Evolutionary conservation across 2,797 vertebrate genomes (phyloP), one percentile per base, ranked within the genome.

Genomic region (Ceryle rudis): DNA sequence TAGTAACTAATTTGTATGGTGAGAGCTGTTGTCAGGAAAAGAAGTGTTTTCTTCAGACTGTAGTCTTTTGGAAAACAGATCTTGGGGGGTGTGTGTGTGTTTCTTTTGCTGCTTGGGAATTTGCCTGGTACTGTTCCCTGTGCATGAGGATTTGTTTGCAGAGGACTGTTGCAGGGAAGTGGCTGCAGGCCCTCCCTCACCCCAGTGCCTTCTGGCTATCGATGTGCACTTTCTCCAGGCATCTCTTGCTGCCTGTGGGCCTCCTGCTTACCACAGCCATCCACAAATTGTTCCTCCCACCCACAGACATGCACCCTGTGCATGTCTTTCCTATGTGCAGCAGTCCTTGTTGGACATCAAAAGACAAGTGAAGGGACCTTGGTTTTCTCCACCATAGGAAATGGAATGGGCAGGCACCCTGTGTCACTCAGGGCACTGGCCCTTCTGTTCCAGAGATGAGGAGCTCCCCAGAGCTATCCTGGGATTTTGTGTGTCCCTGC

Each of bases 101-200:
- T 51, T 58, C 33, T 60, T 41, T 78, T 70, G 44, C 35, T 79
- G 13, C 15, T 66, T 74, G 52, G 73, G 25, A 61, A 41, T 70
- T 75, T 84, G 33, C 25, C n/a, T 70, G 19, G 41, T 66, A 21
- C 37, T 5, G 6, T 47, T 77, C 25, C 54, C 49, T 49, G 33
- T 62, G 19, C 4, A 0, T 7, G 25, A 57, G 37, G 31, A 58
- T 46, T 61, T 65, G n/a, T 46, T 88, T 80, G 74, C 21, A 5
- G 39, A 46, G 54, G 33, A 62, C 19, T 0, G 1, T 1, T 21
- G 42, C 0, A 5, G 51, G 33, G 15, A 58, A 1, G 2, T 22
- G 51, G 51, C 73, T 6, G 1, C 49, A 73, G 35, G 51, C 52
- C 44, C 19, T 37, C 16, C 41, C 33, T 69, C 11, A 13, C 15